Conservation (phyloP, 1,140 invertebrate genomes). For the Zeugodacus cucurbitae region DNA sequence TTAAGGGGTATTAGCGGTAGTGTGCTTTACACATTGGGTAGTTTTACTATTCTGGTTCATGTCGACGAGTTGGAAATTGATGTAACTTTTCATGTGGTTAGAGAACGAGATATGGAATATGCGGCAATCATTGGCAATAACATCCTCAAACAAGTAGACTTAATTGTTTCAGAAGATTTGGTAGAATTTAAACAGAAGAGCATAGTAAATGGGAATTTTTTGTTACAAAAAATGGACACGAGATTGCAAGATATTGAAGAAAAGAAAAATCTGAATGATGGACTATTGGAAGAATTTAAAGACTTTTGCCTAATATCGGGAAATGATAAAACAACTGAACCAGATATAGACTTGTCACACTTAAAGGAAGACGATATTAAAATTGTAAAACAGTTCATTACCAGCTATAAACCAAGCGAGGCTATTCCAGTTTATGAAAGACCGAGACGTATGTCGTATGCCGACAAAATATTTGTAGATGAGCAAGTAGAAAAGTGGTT, state of each 20-base stretch:
- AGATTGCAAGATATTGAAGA: too few relatives aligned
- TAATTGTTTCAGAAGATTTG: neutral
- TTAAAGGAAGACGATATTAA: neutral
- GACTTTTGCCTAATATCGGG: too few relatives aligned
- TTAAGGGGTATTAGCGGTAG: too few relatives aligned
- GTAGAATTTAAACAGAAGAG: neutral
- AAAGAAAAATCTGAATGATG: too few relatives aligned
- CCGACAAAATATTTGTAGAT: slow-evolving; percentile 53
- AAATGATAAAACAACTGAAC: too few relatives aligned
- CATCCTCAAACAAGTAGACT: neutral
- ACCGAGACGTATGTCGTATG: neutral
- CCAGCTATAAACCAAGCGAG: slow-evolving; percentile 40
- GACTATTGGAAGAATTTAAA: too few relatives aligned
- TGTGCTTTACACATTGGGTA: too few relatives aligned
- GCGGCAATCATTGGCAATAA: neutral
- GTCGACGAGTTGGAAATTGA: too few relatives aligned
- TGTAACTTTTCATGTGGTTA: neutral
- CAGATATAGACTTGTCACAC: too few relatives aligned
- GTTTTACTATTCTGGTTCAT: too few relatives aligned
- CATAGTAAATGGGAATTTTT: neutral
- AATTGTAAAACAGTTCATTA: neutral
- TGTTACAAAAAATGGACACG: neutral
- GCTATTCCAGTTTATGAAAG: slow-evolving; percentile 51
- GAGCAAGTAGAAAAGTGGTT: slow-evolving; percentile 57
- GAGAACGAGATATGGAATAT: neutral